Percentiles rank a stretch among this genome's conserved stretches.
phyloP scores from a whole-genome alignment of 2,888 invertebrate genomes.

The Chrysolina haemoptera region DNA sequence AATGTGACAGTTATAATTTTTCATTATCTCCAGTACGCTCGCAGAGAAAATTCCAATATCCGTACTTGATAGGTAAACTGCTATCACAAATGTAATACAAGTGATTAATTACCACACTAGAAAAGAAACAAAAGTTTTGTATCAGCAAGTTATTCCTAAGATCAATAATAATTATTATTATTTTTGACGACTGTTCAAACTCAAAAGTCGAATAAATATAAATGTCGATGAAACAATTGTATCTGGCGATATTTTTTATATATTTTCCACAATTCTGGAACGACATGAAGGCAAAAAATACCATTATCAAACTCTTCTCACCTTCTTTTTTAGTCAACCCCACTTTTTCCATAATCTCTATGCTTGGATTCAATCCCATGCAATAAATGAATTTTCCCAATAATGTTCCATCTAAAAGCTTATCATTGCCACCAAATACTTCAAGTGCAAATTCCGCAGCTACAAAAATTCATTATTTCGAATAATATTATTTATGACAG shows the following conservation, averaged over 20 bases:
- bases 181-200: too few relatives aligned
- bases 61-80: too few relatives aligned
- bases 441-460: slow-evolving; percentile 63
- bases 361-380: slow-evolving; percentile 94
- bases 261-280: neutral
- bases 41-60: too few relatives aligned
- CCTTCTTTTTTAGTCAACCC: slow-evolving; percentile 86
- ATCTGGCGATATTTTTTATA: too few relatives aligned
- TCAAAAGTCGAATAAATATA: too few relatives aligned
- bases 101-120: too few relatives aligned
- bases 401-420: slow-evolving; percentile 90
- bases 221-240: too few relatives aligned
- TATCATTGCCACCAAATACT: slow-evolving; percentile 77
- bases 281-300: neutral
- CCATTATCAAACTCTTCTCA: slow-evolving; percentile 12
- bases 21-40: too few relatives aligned
- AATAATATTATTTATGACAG: neutral
- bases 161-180: too few relatives aligned
- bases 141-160: neutral
- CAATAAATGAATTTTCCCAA: slow-evolving; percentile 93
- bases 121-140: too few relatives aligned
- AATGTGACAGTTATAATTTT: too few relatives aligned
- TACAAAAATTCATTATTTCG: slow-evolving; percentile 45
- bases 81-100: too few relatives aligned
- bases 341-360: slow-evolving; percentile 91